Evolutionary conservation across 1,140 invertebrate species (phyloP), one percentile per base, ranked within the genome.

Genomic region (Onthophagus taurus): DNA sequence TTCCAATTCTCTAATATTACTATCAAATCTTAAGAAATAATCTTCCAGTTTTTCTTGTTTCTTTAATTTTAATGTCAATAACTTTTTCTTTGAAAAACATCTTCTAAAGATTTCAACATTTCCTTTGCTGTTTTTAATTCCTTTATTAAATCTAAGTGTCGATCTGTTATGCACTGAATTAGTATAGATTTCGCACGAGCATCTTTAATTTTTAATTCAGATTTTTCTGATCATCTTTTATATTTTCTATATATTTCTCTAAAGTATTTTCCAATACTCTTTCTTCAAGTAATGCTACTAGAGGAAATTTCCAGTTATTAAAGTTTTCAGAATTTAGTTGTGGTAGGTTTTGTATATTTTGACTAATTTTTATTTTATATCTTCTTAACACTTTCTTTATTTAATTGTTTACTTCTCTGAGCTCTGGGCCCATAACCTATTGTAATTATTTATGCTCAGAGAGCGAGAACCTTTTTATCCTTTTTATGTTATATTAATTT

Each of bases 1-100:
- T 39, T 50, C 39, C 20, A 53, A 30, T 29, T 53, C 48, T 30
- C 45, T 37, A 24, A 50, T 43, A 8, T n/a, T n/a, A n/a, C n/a
- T n/a, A n/a, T n/a, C n/a, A n/a, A n/a, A n/a, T n/a, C n/a, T n/a
- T n/a, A n/a, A 47, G 29, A 52, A 52, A 47, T 47, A 35, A 43
- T 52, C 48, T 30, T 47, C 44, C 21, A 52, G 13, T 30, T 48
- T 50, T 3, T 29, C 33, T 39, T 50, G 42, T 30, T 42, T 44
- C 20, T 44, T 47, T 35, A 51, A 31, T 12, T 35, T 14, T 18
- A 51, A 21, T 26, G 44, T 48, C 9, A 48, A 26, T 36, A 33
- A 36, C 35, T 51, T 36, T 45, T 51, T 48, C 42, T 48, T 31
- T 42, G 21, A 37, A 51, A 51, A 29, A 50, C 16, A 21, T 47